phyloP scores from a whole-genome alignment of 2,797 vertebrate species.

The Prionace glauca region DNA sequence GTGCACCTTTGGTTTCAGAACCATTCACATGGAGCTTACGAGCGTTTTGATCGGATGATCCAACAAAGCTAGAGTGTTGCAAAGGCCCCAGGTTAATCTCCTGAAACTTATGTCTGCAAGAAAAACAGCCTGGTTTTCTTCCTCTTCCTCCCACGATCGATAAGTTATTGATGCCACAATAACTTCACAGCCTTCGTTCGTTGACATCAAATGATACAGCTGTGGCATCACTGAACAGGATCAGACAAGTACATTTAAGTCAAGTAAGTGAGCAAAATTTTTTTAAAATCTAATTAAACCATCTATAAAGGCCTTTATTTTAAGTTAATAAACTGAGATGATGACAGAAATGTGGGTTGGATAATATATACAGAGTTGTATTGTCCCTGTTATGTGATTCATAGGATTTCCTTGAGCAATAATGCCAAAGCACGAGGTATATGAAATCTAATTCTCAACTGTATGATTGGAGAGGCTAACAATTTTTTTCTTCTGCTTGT shows the following conservation, averaged over 20 bases:
- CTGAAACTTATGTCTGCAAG: background rate
- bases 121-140: background rate
- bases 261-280: conserved; percentile 22
- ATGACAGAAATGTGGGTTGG: background rate
- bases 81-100: background rate
- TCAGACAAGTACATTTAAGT: background rate
- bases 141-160: background rate
- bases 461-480: background rate
- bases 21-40: background rate
- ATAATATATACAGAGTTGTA: background rate
- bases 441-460: background rate
- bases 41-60: background rate
- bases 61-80: background rate
- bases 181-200: background rate
- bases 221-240: background rate
- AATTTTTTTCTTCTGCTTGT: background rate
- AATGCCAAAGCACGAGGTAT: no score
- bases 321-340: background rate
- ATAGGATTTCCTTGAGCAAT: background rate
- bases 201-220: background rate
- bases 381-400: background rate
- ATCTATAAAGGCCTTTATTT: background rate
- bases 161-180: background rate
- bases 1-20: background rate
- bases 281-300: background rate